A percentile compares a stretch with the other conserved stretches of the same genome.
Conservation (phyloP, 2,797 vertebrate genomes). For the Muraenolepis orangiensis region DNA sequence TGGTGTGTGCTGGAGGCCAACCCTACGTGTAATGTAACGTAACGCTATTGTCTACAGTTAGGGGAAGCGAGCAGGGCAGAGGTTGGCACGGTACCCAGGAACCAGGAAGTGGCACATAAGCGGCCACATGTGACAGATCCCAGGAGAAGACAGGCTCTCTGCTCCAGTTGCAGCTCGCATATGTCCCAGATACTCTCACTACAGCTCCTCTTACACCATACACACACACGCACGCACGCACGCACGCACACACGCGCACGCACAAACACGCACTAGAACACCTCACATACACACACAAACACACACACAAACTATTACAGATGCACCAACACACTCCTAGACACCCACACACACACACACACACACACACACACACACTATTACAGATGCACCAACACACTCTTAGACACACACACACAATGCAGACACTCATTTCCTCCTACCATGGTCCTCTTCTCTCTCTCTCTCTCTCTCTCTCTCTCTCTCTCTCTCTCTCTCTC, state of each 20-base stretch:
- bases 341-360: too few species aligned
- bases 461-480: conserved; percentile 16
- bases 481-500: conserved; percentile 21
- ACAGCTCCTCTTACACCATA: neutral
- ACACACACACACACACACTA: neutral
- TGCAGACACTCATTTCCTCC: neutral
- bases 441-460: conserved; percentile 9
- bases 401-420: neutral
- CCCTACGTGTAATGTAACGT: neutral
- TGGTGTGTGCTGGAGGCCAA: neutral
- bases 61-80: conserved; percentile 24
- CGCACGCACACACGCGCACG: neutral
- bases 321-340: too few species aligned
- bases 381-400: neutral
- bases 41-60: neutral
- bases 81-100: conserved; percentile 36
- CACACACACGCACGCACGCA: neutral
- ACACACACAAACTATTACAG: neutral
- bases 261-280: neutral
- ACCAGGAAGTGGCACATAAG: conserved; percentile 64
- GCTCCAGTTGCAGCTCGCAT: conserved; percentile 74
- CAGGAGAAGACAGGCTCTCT: conserved; percentile 63
- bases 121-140: conserved; percentile 64
- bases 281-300: neutral
- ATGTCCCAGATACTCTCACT: conserved; percentile 70